These are phyloP conservation scores for Strigamia maritima DNA, from an alignment of 2,888 invertebrate species.

Conservation along the genomic window DNA sequence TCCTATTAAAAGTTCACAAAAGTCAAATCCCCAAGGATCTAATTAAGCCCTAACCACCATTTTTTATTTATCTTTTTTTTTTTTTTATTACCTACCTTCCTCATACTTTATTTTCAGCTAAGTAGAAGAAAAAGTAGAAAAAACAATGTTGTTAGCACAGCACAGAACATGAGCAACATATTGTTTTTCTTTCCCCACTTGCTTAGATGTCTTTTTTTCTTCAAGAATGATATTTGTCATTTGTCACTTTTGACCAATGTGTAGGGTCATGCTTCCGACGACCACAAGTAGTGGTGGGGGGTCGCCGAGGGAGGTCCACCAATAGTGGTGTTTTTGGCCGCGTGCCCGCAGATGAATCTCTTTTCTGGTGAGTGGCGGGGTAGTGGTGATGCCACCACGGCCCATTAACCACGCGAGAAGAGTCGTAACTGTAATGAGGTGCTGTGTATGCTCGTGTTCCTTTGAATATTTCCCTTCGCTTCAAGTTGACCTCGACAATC, in stretches of 20 bases:
- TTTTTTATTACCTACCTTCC: too few species aligned
- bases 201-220: background rate
- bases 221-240: constrained; percentile 5
- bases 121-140: too few species aligned
- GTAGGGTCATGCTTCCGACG: constrained; percentile 19
- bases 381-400: background rate
- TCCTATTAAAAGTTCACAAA: too few species aligned
- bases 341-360: constrained; percentile 2
- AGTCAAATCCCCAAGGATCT: too few species aligned
- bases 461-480: constrained; percentile 7
- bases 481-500: background rate
- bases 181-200: background rate
- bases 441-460: constrained; percentile 19
- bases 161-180: background rate
- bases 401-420: background rate
- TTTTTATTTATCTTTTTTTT: too few species aligned
- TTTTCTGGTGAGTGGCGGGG: background rate
- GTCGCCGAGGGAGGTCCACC: background rate
- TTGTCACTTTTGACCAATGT: constrained; percentile 19
- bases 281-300: constrained; percentile 9
- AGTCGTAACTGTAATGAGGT: constrained; percentile 5
- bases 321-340: background rate
- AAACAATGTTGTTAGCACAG: too few species aligned
- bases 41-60: too few species aligned
- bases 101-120: too few species aligned